These are phyloP conservation scores for Agrilus biguttatus DNA, from an alignment of 2,888 invertebrate genomes.

Conservation along the genomic window DNA sequence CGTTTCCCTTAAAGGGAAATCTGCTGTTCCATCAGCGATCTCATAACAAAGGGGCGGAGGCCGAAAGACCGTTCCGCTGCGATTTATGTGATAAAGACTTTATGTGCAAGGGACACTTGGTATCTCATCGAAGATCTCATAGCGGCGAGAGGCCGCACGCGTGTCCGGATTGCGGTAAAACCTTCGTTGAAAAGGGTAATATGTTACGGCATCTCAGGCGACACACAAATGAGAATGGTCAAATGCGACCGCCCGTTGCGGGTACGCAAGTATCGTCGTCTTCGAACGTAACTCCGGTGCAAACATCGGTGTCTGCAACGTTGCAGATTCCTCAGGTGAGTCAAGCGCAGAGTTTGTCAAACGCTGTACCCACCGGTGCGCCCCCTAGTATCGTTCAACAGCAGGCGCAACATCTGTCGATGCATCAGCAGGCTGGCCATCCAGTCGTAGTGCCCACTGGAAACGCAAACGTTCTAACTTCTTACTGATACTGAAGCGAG, in stretches of 20 bases:
- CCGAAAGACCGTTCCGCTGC: slow-evolving; percentile 49
- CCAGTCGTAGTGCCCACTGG: slow-evolving; percentile 41
- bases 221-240: slow-evolving; percentile 41
- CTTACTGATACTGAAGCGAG: slow-evolving; percentile 25
- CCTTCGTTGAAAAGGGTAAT: slow-evolving; percentile 70
- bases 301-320: slow-evolving; percentile 20
- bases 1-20: slow-evolving; percentile 73
- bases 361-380: slow-evolving; percentile 18
- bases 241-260: slow-evolving; percentile 18
- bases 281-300: slow-evolving; percentile 10
- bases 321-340: slow-evolving; percentile 26
- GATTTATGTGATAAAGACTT: slow-evolving; percentile 77
- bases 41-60: slow-evolving; percentile 52
- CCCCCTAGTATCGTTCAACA: slow-evolving; percentile 13
- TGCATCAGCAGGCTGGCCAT: slow-evolving; percentile 29
- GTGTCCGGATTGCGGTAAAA: slow-evolving; percentile 59
- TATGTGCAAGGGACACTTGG: slow-evolving; percentile 75
- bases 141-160: slow-evolving; percentile 47
- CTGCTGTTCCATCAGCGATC: slow-evolving; percentile 75
- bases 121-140: slow-evolving; percentile 69
- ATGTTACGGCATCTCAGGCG: slow-evolving; percentile 60
- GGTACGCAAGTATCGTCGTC: slow-evolving; percentile 22
- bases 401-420: slow-evolving; percentile 20
- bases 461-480: slow-evolving; percentile 34
- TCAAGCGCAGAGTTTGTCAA: slow-evolving; percentile 21